phyloP scores from a whole-genome alignment of 2,888 invertebrate genomes.

The Limnephilus marmoratus region DNA sequence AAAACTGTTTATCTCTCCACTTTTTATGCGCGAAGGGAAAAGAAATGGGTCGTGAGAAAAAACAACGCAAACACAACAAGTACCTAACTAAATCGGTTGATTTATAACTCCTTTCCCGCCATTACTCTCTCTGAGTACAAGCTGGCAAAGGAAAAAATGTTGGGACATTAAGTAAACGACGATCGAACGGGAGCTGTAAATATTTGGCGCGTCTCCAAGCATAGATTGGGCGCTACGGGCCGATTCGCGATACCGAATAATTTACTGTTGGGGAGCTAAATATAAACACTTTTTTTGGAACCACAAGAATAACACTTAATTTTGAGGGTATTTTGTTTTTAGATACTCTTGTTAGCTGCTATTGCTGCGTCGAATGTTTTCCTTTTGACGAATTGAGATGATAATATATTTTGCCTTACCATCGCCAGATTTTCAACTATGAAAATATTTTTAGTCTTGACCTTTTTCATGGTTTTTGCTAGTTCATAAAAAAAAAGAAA shows the following conservation, averaged over 20 bases:
- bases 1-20: conserved; percentile 36
- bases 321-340: background rate
- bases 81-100: conserved; percentile 51
- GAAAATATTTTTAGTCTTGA: too few species aligned
- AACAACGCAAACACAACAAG: conserved; percentile 44
- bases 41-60: conserved; percentile 46
- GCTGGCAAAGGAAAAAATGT: conserved; percentile 46
- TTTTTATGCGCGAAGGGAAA: conserved; percentile 39
- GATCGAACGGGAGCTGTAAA: conserved; percentile 45
- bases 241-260: conserved; percentile 4
- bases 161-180: conserved; percentile 50
- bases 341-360: background rate
- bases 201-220: conserved; percentile 46
- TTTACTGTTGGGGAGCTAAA: background rate
- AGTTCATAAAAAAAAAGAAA: too few species aligned
- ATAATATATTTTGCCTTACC: too few species aligned
- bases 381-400: background rate
- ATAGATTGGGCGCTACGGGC: conserved; percentile 6
- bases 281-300: background rate
- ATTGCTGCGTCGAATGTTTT: background rate
- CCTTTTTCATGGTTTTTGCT: too few species aligned
- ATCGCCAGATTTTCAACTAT: too few species aligned
- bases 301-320: background rate
- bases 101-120: conserved; percentile 47
- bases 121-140: conserved; percentile 40